Conservation (phyloP, 2,113 vertebrate genomes). For the Loxodonta africana region DNA sequence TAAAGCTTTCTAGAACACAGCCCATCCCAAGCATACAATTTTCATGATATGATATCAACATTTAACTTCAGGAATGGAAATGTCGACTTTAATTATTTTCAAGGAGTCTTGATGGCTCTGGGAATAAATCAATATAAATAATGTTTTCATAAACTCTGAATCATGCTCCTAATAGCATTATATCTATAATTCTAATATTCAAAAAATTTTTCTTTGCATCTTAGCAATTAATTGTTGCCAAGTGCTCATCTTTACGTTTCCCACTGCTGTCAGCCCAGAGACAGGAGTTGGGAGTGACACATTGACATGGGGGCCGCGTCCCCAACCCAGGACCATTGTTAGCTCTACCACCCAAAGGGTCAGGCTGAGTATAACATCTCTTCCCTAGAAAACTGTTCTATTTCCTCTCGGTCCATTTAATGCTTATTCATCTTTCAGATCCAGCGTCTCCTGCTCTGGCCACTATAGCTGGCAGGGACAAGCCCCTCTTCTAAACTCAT, state of each 20-base stretch:
- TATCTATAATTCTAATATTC: conserved; percentile 74
- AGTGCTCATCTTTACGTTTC: not conserved
- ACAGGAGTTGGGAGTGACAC: not conserved
- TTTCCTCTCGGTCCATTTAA: not conserved
- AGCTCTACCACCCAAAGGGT: not conserved
- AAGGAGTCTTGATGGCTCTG: conserved; percentile 82
- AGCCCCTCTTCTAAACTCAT: not conserved
- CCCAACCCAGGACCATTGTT: not conserved
- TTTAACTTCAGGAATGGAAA: conserved; percentile 78
- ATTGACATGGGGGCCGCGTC: not conserved
- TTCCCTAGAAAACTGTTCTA: not conserved
- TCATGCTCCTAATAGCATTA: conserved; percentile 74
- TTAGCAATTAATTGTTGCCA: conserved; percentile 48
- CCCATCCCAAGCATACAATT: conserved; percentile 65
- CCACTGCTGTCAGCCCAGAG: conserved; percentile 35
- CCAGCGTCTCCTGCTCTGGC: not conserved
- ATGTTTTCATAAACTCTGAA: conserved; percentile 79
- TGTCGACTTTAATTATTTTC: conserved; percentile 87
- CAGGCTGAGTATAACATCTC: fast-evolving
- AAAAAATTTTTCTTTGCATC: conserved; percentile 75
- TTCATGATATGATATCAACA: conserved; percentile 73
- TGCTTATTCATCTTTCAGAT: not conserved
- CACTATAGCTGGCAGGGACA: fast-evolving
- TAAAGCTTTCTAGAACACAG: not conserved
- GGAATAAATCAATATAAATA: conserved; percentile 86